Evolutionary conservation across 2,888 invertebrate genomes (phyloP), one percentile per base, ranked within the genome.

Genomic region (Aspidiotus destructor): DNA sequence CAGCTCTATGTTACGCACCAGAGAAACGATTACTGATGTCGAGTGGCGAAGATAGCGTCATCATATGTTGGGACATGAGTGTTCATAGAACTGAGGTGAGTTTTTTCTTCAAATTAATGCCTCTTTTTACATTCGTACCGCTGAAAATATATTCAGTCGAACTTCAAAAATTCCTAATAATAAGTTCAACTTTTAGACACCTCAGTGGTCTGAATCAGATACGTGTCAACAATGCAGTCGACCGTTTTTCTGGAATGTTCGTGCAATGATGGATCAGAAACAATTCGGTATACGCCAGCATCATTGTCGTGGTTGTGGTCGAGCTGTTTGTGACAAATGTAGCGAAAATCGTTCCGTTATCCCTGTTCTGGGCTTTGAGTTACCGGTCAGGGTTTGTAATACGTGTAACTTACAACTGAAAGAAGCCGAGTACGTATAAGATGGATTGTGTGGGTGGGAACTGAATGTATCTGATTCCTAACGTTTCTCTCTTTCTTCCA

Each of bases 171-270:
- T 28, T 28, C 28, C 28, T 28, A 28, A 28, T 28, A 28, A 28
- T 28, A 28, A 28, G 28, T 28, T n/a, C 28, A 15, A 41, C 54
- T 61, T 69, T 69, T 74, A 84, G 84, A 96, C 96, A 0, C 96
- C 98, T 13, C 87, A 87, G 71, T 99, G 99, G 99, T 85, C 86
- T 72, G 96, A 97, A 76, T 87, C 92, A 55, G 97, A 98, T 78
- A 83, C 86, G 55, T 99, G 99, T 78, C 89, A 98, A 81, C 82
- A 92, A 70, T 99, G 99, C 78, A 86, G 88, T 65, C 84, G 89
- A 70, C 99, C 99, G 28, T 99, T 99, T 81, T 98, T 98, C 79
- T 99, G 99, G 99, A 99, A 99, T 79, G 84, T 99, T 64, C 85
- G 91, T 72, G 93, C 92, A 11, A 99, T 99, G 97, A 94, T 98